phyloP scores from a whole-genome alignment of 2,797 vertebrate species.

The Ispidina picta region DNA sequence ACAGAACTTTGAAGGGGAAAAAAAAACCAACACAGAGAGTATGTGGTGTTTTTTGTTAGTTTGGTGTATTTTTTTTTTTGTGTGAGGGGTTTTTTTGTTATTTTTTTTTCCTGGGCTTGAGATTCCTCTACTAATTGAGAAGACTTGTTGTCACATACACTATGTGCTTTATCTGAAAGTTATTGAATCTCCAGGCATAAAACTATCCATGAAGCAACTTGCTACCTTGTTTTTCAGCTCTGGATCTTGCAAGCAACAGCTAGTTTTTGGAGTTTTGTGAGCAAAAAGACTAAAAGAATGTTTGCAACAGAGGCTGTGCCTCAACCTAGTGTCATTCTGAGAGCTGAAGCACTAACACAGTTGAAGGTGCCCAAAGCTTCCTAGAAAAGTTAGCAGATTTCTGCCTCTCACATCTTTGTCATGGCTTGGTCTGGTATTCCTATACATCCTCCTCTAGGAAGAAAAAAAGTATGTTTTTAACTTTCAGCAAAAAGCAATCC shows the following conservation, averaged over 20 bases:
- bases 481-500: neutral
- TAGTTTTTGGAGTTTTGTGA: neutral
- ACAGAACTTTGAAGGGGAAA: neutral
- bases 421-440: neutral
- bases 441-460: neutral
- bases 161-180: neutral
- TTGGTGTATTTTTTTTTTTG: no score
- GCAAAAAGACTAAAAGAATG: neutral
- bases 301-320: neutral
- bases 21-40: neutral
- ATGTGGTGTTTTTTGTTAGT: no score
- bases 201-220: neutral
- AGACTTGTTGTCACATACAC: neutral
- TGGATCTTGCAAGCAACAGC: neutral
- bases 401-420: neutral
- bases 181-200: neutral
- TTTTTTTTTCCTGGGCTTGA: neutral
- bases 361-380: neutral
- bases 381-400: rapidly evolving
- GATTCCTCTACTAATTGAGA: neutral
- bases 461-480: neutral
- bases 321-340: neutral
- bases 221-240: neutral
- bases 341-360: neutral
- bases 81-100: neutral